Base-by-base conservation (phyloP, 2,797 vertebrate genomes). In the Myoxocephalus aenaeus region DNA sequence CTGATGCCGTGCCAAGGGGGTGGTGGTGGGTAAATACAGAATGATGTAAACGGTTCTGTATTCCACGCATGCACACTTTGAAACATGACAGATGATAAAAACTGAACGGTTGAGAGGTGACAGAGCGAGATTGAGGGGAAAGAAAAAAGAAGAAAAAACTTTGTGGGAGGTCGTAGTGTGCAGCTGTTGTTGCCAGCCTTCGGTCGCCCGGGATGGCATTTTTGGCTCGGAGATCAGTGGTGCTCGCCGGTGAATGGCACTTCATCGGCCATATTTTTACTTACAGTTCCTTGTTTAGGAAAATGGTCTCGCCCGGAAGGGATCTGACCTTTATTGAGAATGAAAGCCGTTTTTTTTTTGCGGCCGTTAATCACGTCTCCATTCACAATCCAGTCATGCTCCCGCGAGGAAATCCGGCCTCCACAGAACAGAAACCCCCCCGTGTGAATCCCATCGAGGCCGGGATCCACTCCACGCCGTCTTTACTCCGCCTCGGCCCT, bases 201-300 rank as follows among this genome's bases (percentile, higher is more conserved):
- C 22, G 29, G 40, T 62, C 32, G 5, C 56, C 1, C 12, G 0
- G 58, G 20, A 84, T 56, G 75, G n/a, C 86, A 27, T 75, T 40
- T 83, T 84, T 86, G 83, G 81, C 87, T 74, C n/a, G 0, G 17
- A 83, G 85, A 88, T 88, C 86, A 88, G 69, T 73, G 34, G 34
- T 4, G 34, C 34, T 34, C 34, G 34, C 34, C 34, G 34, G 7
- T 34, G 34, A 34, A 34, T 8, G 34, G 6, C 34, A 34, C 73
- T 80, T 79, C 73, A 36, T 79, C 70, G 32, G 6, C 69, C 78
- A 32, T 83, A 84, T 86, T 89, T 80, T 69, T 77, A 70, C 70
- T 73, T 80, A 7, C 63, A 6, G 57, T 38, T 73, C 63, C 74
- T 77, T 65, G 79, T 84, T 82, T 66, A 27, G 82, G 36, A 32